A percentile compares a stretch with the other conserved stretches of the same genome.
These are phyloP conservation scores for Australoheros facetus DNA, from an alignment of 2,797 vertebrate species.

Conservation along the genomic window DNA sequence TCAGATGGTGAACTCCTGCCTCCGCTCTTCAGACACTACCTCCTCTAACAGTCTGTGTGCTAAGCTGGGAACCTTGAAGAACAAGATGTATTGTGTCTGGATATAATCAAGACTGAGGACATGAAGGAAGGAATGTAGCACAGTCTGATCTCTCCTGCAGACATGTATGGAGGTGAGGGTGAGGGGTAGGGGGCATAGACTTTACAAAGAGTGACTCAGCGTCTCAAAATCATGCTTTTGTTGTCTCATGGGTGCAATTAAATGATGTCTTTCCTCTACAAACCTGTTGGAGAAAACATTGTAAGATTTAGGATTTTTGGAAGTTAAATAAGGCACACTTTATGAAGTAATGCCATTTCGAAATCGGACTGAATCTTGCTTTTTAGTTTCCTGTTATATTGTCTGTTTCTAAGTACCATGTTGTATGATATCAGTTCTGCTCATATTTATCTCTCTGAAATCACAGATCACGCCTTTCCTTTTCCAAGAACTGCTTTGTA, in stretches of 20 bases:
- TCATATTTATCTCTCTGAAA: background rate
- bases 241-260: conserved; percentile 42
- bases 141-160: conserved; percentile 78
- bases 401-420: background rate
- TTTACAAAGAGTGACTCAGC: conserved; percentile 51
- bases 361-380: background rate
- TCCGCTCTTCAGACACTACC: conserved; percentile 13
- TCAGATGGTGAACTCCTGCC: conserved; percentile 41
- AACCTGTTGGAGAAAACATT: conserved; percentile 25
- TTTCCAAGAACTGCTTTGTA: background rate
- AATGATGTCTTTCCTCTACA: conserved; percentile 27
- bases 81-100: conserved; percentile 77
- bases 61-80: conserved; percentile 55
- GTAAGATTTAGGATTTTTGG: conserved; percentile 23
- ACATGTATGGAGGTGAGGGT: conserved; percentile 38
- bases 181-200: conserved; percentile 7
- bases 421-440: background rate
- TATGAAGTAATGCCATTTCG: background rate
- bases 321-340: conserved; percentile 26
- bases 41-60: conserved; percentile 34
- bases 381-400: background rate
- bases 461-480: fast-evolving
- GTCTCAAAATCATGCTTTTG: conserved; percentile 24
- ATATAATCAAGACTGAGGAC: conserved; percentile 74
- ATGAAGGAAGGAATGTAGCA: conserved; percentile 70